Evolutionary conservation across 2,888 invertebrate genomes (phyloP), one percentile per base, ranked within the genome.

Genomic region (Synanthedon formicaeformis): DNA sequence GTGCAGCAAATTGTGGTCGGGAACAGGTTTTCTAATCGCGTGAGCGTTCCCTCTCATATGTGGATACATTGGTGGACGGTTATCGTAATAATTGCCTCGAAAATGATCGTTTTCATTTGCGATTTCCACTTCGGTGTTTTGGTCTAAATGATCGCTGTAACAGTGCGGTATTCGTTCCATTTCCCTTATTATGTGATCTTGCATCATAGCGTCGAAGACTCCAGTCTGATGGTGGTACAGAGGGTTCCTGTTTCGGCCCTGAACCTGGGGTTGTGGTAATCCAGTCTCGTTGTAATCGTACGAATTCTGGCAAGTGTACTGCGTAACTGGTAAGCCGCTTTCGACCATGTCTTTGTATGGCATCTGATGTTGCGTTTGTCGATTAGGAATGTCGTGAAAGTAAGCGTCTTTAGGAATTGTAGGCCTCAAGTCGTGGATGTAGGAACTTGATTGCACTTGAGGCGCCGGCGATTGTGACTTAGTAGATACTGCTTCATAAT

Each of bases 321-420:
- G 81, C 1, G 78, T 71, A 5, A 64, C 63, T 2, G 75, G 78
- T 2, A 73, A 64, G 4, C 75, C 75, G 52, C 71, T 78, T 52
- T 80, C 82, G 50, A 71, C 61, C 63, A 72, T 64, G 3, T 72
- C 70, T 51, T 66, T 64, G 58, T 80, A 85, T 2, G 84, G 82
- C 71, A 81, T 73, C 57, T 84, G 75, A 52, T 71, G 73, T 52
- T 70, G 73, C 16, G 61, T 58, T 50, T 70, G 86, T 51, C 88
- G 77, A 66, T 89, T 89, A 1, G 90, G 88, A 41, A 90, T 80
- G 54, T 90, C 90, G 60, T 90, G 90, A 61, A 90, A 90, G 65
- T 90, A 90, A 1, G 90, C 90, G 69, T 90, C 90, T 75, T 90
- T 90, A 11, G 90, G 90, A 52, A 90, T 80, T 64, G 88, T 78